phyloP scores from a whole-genome alignment of 2,888 invertebrate genomes.

The Exephanes ischioxanthus region DNA sequence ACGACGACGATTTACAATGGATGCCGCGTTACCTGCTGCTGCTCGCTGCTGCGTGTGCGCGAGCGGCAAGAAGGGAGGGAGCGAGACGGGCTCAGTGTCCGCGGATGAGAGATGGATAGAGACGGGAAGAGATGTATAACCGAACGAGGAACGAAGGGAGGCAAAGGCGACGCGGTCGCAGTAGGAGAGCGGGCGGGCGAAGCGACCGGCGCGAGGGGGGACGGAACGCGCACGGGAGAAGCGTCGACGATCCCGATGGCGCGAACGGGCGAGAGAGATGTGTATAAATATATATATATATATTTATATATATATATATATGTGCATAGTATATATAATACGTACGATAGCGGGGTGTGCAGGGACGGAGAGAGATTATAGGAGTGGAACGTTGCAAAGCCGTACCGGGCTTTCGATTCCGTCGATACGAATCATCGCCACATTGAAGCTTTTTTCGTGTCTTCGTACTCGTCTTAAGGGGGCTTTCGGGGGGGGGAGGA shows the following conservation, averaged over 20 bases:
- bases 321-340: not conserved
- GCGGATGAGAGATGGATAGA: constrained; percentile 36
- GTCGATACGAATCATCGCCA: constrained; percentile 35
- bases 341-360: constrained; percentile 29
- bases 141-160: constrained; percentile 71
- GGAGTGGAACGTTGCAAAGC: constrained; percentile 57
- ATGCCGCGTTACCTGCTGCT: constrained; percentile 58
- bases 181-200: constrained; percentile 45
- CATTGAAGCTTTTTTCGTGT: not conserved
- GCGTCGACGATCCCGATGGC: constrained; percentile 38
- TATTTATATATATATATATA: constrained; percentile 3
- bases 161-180: constrained; percentile 54
- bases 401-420: constrained; percentile 39
- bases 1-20: constrained; percentile 65
- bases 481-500: no score
- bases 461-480: not conserved
- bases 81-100: constrained; percentile 23
- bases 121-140: constrained; percentile 41
- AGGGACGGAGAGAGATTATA: constrained; percentile 59
- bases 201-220: constrained; percentile 32
- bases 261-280: constrained; percentile 10
- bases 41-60: constrained; percentile 59
- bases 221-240: constrained; percentile 21
- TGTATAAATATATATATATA: not conserved
- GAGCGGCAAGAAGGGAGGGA: constrained; percentile 16